Evolutionary conservation across 2,888 invertebrate species (phyloP).

Genomic region (Morpho deidamia): DNA sequence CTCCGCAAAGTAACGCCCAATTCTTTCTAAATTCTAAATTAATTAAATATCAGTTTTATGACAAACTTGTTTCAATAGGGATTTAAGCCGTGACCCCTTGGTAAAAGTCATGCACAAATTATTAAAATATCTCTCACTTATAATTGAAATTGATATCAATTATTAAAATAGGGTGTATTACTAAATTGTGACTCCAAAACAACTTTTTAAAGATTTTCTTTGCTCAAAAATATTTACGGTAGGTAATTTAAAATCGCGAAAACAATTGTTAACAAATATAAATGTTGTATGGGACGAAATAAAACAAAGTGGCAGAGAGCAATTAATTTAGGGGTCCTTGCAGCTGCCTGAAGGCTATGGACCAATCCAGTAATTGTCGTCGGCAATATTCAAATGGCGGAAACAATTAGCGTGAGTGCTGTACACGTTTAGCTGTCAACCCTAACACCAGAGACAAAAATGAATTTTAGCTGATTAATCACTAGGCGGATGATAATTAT

Average conservation of each 20-base stretch:
- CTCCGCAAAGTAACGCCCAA: no score
- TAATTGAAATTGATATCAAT: no score
- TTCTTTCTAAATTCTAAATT: no score
- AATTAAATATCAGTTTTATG: no score
- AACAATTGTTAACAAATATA: slow-evolving; percentile 17
- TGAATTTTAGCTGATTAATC: slow-evolving; percentile 17
- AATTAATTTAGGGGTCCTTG: slow-evolving; percentile 67
- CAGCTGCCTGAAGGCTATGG: slow-evolving; percentile 47
- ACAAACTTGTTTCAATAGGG: no score
- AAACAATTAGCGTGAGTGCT: slow-evolving; percentile 77
- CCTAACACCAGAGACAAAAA: slow-evolving; percentile 26
- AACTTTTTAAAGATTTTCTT: no score
- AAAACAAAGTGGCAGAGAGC: slow-evolving; percentile 68
- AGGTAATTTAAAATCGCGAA: not conserved
- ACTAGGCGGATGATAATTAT: slow-evolving; percentile 1
- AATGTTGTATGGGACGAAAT: slow-evolving; percentile 36
- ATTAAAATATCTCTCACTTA: no score
- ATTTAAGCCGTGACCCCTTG: no score
- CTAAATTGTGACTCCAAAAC: no score
- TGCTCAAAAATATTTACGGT: no score
- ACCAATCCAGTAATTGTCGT: slow-evolving; percentile 75
- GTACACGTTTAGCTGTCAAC: slow-evolving; percentile 42
- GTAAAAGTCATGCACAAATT: no score
- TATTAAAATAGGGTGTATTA: no score
- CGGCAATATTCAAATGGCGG: slow-evolving; percentile 77